Percentiles rank a stretch among this genome's conserved stretches.
These are phyloP conservation scores for Phalera bucephala DNA, from an alignment of 2,888 invertebrate species.

Conservation along the genomic window DNA sequence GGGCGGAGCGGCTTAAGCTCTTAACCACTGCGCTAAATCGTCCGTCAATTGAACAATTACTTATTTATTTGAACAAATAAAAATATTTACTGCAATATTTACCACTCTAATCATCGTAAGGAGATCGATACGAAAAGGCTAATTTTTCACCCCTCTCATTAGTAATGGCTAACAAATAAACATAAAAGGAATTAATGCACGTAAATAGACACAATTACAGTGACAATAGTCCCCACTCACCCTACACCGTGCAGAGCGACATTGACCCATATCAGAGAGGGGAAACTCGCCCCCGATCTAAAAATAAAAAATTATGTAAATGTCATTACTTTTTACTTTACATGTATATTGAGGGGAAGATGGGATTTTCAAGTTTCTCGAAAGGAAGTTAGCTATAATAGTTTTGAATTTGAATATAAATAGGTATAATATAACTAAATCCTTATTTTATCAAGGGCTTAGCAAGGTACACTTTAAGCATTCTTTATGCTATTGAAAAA, in stretches of 20 bases:
- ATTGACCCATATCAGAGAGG: constrained; percentile 54
- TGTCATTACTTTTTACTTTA: constrained; percentile 39
- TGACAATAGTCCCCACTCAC: constrained; percentile 28
- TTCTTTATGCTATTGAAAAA: too few relatives aligned
- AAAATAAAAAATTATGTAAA: constrained; percentile 46
- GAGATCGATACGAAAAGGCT: neutral
- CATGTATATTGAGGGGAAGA: constrained; percentile 39
- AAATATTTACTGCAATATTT: too few relatives aligned
- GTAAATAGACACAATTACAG: constrained; percentile 43
- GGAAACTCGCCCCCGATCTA: constrained; percentile 18
- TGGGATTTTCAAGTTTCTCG: constrained; percentile 20
- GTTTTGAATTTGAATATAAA: too few relatives aligned
- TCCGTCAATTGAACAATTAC: too few relatives aligned
- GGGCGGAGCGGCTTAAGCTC: too few relatives aligned
- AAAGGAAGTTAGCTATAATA: too few relatives aligned
- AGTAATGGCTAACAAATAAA: neutral
- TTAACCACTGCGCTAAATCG: too few relatives aligned
- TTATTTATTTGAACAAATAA: too few relatives aligned
- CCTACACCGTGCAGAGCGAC: constrained; percentile 45
- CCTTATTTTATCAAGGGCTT: too few relatives aligned
- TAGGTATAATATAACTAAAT: too few relatives aligned
- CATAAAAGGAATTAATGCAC: constrained; percentile 24
- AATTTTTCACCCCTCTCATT: neutral
- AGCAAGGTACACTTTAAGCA: too few relatives aligned
- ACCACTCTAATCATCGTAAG: neutral